phyloP scores from a whole-genome alignment of 1,140 invertebrate genomes.

The Drosophila persimilis region DNA sequence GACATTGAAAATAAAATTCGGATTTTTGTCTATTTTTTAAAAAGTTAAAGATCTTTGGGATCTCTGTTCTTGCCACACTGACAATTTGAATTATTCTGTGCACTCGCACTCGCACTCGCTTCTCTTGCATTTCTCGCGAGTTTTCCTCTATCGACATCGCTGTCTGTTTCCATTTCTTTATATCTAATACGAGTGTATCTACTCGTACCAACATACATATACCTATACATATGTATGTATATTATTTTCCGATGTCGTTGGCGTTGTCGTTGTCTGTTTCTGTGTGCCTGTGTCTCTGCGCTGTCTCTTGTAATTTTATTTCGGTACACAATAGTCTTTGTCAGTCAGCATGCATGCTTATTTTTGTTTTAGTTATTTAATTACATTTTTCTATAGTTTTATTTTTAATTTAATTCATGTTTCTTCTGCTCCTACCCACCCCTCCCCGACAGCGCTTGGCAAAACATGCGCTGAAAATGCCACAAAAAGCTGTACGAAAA shows the following conservation, averaged over 20 bases:
- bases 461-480: constrained; percentile 60
- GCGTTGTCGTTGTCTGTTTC: constrained; percentile 16
- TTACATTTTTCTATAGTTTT: constrained; percentile 68
- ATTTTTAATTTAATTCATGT: constrained; percentile 75
- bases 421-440: constrained; percentile 25
- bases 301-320: constrained; percentile 57
- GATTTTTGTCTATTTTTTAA: background rate
- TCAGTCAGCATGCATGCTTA: constrained; percentile 43
- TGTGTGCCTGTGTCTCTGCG: constrained; percentile 30
- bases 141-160: constrained; percentile 29
- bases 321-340: constrained; percentile 64
- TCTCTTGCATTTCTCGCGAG: constrained; percentile 32
- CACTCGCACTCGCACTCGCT: constrained; percentile 50
- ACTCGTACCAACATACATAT: background rate
- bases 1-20: constrained; percentile 41
- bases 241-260: constrained; percentile 20
- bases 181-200: constrained; percentile 3
- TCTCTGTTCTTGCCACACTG: constrained; percentile 42
- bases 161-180: constrained; percentile 26
- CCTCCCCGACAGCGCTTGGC: constrained; percentile 44
- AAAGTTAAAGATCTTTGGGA: background rate
- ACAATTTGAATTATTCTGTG: constrained; percentile 47
- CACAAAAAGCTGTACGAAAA: constrained; percentile 50
- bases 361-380: constrained; percentile 74
- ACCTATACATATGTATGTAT: background rate